Base-by-base conservation (phyloP, 2,797 vertebrate species). In the Anolis apletophallus region DNA sequence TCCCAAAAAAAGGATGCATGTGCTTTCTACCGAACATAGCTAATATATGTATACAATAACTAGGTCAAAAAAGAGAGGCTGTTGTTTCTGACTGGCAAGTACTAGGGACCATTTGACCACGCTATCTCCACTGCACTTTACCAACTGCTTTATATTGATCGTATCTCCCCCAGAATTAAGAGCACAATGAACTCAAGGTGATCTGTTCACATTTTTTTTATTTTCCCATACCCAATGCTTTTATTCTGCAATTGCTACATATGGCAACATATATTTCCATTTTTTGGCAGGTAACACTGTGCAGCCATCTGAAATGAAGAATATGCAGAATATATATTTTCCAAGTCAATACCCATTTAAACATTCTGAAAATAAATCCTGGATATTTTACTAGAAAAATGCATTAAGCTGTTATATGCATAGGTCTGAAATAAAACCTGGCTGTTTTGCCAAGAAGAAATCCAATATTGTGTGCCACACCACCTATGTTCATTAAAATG, bases 381-480 rank as follows among this genome's bases (percentile, higher is more conserved):
- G 29, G 32, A 73, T 32, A 23, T 64, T 1, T 3, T 1, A 19
- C n/a, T 59, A 71, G 1, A 50, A 14, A 2, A 34, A 80, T 55
- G 34, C 61, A 71, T 67, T 74, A 59, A 90, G 36, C 0, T 80
- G 68, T 23, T 68, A 52, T n/a, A 79, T 69, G 59, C 67, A 85
- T 55, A 73, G 19, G 26, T 54, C 52, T 21, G 4, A 52, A 73
- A 83, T 85, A 64, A 87, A 50, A 57, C 12, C 72, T 36, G 67
- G 3, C 11, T 67, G 87, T 80, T 2, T 1, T 68, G 46, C 71
- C 13, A n/a, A 13, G 5, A 69, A 77, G 5, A 57, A 80, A 86
- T 68, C 40, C 23, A 77, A 84, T 90, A 72, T 3, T 6, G 3
- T 78, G 82, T 68, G 68, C 40, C 85, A 34, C n/a, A 69, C 40